Base-by-base conservation (phyloP, 2,113 vertebrate genomes). In the Caretta caretta region DNA sequence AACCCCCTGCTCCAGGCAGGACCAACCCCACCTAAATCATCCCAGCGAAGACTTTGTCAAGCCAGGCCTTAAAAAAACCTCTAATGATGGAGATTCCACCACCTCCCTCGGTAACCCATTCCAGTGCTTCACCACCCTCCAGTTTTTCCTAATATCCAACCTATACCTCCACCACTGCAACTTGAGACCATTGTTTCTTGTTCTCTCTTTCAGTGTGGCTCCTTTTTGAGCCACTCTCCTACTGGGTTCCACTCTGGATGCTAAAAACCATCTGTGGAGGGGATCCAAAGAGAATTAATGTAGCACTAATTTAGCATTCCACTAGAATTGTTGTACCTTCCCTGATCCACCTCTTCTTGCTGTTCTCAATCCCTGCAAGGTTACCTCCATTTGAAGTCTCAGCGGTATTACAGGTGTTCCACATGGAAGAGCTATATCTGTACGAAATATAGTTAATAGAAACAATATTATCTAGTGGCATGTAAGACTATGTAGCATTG, bases 141-240 rank as follows among this genome's bases (percentile, higher is more conserved):
- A 53, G 51, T 6, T 17, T 53, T 53, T 53, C 17, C 51, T 53
- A 53, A 53, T 53, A 53, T 53, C 51, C 51, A 53, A 53, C 51
- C 51, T 53, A 19, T 6, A 53, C 51, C 51, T 53, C 51, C 17
- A 16, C 16, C 51, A 53, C 17, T 5, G 17, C 51, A 53, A 53
- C 51, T 53, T 53, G 51, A 53, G 51, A 2, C 51, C 51, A 53
- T 53, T 17, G 51, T 16, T 53, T 53, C 51, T 53, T 51, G 50
- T 51, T 53, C 89, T 92, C 95, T 94, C 83, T 90, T 96, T 83
- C 10, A n/a, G 80, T 80, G 46, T 0, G 29, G 93, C 91, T 96
- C 83, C 78, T 96, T 95, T 94, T 87, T 96, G 76, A 93, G 90
- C 78, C 88, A 80, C 91, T 96, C 90, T 96, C 76, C 94, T 94